Percentiles rank a stretch among this genome's conserved stretches.
These are phyloP conservation scores for Nematopogon swammerdamellus DNA, from an alignment of 2,888 invertebrate species.

Conservation along the genomic window DNA sequence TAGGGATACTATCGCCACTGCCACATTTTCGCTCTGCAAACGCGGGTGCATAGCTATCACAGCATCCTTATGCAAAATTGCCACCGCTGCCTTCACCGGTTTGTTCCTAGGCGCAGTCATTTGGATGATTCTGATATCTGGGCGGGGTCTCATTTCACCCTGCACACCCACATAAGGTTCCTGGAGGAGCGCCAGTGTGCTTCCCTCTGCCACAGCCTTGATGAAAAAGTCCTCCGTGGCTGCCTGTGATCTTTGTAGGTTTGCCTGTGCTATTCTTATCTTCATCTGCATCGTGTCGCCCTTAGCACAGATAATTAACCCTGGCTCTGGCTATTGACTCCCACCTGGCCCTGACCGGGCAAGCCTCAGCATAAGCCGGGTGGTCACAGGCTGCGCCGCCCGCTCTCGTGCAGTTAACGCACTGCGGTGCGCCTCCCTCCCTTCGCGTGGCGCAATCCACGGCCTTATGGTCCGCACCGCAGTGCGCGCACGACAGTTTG, in stretches of 20 bases:
- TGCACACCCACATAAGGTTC: constrained; percentile 16
- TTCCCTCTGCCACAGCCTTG: too few relatives aligned
- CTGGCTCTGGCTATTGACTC: constrained; percentile 12
- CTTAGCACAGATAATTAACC: constrained; percentile 14
- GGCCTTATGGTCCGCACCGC: constrained; percentile 11
- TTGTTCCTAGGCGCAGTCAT: constrained; percentile 12
- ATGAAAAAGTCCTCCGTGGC: too few relatives aligned
- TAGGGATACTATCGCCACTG: constrained; percentile 1
- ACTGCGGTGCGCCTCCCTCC: constrained; percentile 4
- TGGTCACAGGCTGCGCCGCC: too few relatives aligned
- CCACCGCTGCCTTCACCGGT: constrained; percentile 14
- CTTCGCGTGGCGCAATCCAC: too few relatives aligned
- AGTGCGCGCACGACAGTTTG: constrained; percentile 12
- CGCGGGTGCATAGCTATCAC: constrained; percentile 12
- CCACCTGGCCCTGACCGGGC: constrained; percentile 11
- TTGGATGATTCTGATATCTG: constrained; percentile 13
- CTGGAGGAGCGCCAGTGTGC: constrained; percentile 13
- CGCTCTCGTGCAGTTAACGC: constrained; percentile 8
- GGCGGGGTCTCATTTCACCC: constrained; percentile 10
- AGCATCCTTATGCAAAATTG: constrained; percentile 10
- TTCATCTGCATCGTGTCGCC: neutral
- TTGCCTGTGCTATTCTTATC: too few relatives aligned
- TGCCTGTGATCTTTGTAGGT: too few relatives aligned
- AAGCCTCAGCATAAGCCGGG: constrained; percentile 7
- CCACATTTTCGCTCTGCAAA: constrained; percentile 12